Conservation (phyloP, 1,140 invertebrate species). For the Hypothenemus hampei region DNA sequence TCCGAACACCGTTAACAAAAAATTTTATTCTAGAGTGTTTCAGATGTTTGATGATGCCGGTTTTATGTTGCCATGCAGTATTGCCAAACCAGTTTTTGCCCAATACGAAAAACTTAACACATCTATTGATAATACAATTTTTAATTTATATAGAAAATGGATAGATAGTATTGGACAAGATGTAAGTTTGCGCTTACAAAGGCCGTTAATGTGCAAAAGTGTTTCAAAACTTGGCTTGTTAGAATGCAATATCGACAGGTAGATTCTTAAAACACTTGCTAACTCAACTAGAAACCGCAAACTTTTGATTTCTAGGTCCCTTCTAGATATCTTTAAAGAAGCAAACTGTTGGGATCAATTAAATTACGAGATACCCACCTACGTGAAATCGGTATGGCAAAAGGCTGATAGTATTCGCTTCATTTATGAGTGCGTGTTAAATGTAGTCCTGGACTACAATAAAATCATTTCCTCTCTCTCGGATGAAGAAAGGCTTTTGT, state of each 20-base stretch:
- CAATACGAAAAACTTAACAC: conserved; percentile 61
- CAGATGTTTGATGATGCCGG: conserved; percentile 61
- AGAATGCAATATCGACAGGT: conserved; percentile 76
- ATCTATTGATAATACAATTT: conserved; percentile 61
- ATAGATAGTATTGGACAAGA: conserved; percentile 53
- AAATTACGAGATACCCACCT: conserved; percentile 60
- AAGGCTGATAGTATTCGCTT: conserved; percentile 60
- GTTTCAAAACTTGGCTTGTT: conserved; percentile 58
- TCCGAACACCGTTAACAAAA: not conserved
- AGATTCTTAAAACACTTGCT: conserved; percentile 23
- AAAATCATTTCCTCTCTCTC: conserved; percentile 61
- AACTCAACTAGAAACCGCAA: no score
- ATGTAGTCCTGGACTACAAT: conserved; percentile 76
- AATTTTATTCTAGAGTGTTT: not conserved
- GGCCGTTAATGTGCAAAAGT: conserved; percentile 65
- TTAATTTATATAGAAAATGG: conserved; percentile 63
- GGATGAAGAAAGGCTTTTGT: conserved; percentile 54
- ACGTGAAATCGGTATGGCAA: conserved; percentile 56
- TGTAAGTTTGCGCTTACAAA: conserved; percentile 59
- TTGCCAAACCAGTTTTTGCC: conserved; percentile 62
- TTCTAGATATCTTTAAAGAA: conserved; percentile 61
- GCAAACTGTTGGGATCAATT: conserved; percentile 61
- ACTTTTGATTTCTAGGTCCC: conserved; percentile 43
- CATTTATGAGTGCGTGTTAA: conserved; percentile 67
- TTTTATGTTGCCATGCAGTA: conserved; percentile 65